phyloP scores from a whole-genome alignment of 2,113 vertebrate genomes.

The Tragulus kanchil region DNA sequence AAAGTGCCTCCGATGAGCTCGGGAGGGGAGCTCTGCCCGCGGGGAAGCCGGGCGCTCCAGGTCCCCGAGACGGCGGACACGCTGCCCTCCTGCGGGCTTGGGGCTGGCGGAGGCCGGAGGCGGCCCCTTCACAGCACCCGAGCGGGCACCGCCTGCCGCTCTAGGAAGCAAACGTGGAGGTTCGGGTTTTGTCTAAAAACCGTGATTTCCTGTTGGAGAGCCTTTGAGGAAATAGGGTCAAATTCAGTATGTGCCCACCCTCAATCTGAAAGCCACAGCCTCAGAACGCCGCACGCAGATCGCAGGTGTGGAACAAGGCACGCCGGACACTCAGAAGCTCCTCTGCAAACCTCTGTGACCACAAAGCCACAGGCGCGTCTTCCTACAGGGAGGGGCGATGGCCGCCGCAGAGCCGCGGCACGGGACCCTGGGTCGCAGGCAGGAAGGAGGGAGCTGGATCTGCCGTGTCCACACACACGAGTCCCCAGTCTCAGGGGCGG shows the following conservation, averaged over 20 bases:
- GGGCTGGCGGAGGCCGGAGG: background rate
- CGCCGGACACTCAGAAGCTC: background rate
- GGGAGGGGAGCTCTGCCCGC: background rate
- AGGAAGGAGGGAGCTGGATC: accelerated
- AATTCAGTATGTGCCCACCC: background rate
- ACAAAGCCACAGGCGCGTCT: accelerated
- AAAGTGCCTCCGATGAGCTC: background rate
- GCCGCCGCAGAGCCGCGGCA: accelerated
- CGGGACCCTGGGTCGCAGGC: accelerated
- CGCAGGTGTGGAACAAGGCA: accelerated
- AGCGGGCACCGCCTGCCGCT: background rate
- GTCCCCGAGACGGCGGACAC: background rate
- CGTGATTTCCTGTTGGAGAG: background rate
- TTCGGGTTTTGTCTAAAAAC: background rate
- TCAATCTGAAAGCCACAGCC: background rate
- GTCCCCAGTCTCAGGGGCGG: background rate
- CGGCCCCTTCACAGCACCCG: no score
- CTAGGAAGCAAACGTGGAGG: background rate
- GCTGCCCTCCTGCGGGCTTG: no score
- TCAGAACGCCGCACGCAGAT: no score
- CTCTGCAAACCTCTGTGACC: background rate
- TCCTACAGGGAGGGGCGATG: accelerated
- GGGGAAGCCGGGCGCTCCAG: background rate
- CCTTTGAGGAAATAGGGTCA: background rate
- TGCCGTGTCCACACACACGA: accelerated